These are phyloP conservation scores for Micrasema longulum DNA, from an alignment of 1,140 invertebrate genomes.

Conservation along the genomic window DNA sequence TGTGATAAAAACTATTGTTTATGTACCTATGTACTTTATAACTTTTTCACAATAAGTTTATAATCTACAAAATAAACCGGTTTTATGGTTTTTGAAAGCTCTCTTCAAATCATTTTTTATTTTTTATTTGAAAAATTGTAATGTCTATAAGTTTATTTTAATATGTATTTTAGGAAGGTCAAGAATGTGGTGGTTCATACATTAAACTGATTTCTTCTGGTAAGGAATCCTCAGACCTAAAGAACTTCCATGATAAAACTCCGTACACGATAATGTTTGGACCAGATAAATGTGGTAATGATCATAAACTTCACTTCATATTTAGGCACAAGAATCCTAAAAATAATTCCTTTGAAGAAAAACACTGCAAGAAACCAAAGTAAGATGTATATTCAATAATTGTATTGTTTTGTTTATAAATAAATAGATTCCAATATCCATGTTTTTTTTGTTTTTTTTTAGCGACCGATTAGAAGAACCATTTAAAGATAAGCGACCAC, in stretches of 20 bases:
- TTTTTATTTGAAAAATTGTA: too few relatives aligned
- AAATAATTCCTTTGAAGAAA: conserved; percentile 90
- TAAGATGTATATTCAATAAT: conserved; percentile 55
- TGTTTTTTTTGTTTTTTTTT: conserved; percentile 24
- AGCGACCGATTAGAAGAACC: conserved; percentile 85
- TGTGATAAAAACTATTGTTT: too few relatives aligned
- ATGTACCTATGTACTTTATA: too few relatives aligned
- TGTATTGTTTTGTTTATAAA: not conserved
- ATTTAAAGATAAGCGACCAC: conserved; percentile 95
- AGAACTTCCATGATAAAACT: conserved; percentile 93
- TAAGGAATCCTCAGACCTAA: conserved; percentile 77
- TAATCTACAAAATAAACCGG: too few relatives aligned
- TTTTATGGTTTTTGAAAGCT: too few relatives aligned
- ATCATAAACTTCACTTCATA: conserved; percentile 97
- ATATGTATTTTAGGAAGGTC: conserved; percentile 86
- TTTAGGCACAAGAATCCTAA: conserved; percentile 95
- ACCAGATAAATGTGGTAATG: conserved; percentile 98
- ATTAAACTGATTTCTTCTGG: conserved; percentile 88
- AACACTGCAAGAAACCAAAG: conserved; percentile 91
- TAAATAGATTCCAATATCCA: not conserved
- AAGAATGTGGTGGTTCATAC: conserved; percentile 99
- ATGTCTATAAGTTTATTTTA: too few relatives aligned
- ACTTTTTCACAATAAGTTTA: too few relatives aligned
- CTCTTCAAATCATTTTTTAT: too few relatives aligned
- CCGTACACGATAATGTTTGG: conserved; percentile 99